Base-by-base conservation (phyloP, 2,113 vertebrate species). In the Clinocottus analis region DNA sequence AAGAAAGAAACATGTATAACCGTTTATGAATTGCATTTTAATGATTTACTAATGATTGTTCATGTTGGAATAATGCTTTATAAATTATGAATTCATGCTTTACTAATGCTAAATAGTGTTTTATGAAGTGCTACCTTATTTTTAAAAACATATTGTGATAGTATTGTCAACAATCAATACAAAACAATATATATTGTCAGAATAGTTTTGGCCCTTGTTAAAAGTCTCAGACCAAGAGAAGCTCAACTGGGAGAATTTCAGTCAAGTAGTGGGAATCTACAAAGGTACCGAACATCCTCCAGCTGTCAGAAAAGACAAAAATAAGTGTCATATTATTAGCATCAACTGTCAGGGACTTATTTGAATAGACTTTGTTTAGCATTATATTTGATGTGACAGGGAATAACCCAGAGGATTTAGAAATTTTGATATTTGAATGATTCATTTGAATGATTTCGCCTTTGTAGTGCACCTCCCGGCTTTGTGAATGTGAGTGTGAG, bases 261-360 rank as follows among this genome's bases (percentile, higher is more conserved):
- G n/a, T 72, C 21, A 37, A 60, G 33, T 63, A 2, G 11, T 39
- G 87, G 81, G 0, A 91, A 95, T 90, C 79, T 93, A 89, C 6
- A 14, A 60, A 61, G 27, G 41, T 33, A 53, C 41, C 43, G 33
- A 67, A 39, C 41, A 47, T 33, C 51, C 17, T 66, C 27, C 29
- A 11, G 37, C 39, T 73, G 41, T 60, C 61, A 66, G 25, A 67
- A 23, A 59, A 59, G 8, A 77, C 43, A 61, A 14, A 73, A 31
- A 51, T 64, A 17, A 72, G 3, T 31, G 8, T 39, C 13, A 53
- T 70, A 71, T 64, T 58, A 72, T 43, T n/a, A 58, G 27, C 47
- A 75, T 43, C 33, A 56, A 1, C 49, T 56, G 37, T 64, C 16
- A 4, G 4, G 5, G 66, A 65, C 14, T 72, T 39, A 58, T 56